Conservation (phyloP, 2,113 vertebrate genomes). For the Mugil cephalus region DNA sequence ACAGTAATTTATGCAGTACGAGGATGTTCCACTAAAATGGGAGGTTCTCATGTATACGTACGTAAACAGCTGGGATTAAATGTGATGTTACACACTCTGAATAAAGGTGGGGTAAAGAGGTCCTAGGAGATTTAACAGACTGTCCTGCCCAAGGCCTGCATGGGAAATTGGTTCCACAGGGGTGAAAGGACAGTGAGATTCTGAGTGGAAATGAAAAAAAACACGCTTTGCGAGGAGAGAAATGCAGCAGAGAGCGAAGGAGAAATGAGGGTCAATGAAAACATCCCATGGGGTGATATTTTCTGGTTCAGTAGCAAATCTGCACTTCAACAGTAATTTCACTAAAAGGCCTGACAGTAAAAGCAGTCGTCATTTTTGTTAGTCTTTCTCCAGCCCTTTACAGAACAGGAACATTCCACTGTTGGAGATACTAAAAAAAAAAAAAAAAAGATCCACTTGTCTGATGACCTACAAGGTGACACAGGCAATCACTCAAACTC, state of each 20-base stretch:
- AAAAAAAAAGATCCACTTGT: not conserved
- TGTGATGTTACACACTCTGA: conserved; percentile 9
- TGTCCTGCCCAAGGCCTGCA: conserved; percentile 60
- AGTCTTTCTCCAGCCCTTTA: conserved; percentile 11
- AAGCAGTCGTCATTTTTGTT: not conserved
- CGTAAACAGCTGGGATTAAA: conserved; percentile 1
- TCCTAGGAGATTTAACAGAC: conserved; percentile 58
- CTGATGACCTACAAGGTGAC: not conserved
- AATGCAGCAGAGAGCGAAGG: conserved; percentile 46
- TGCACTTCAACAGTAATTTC: conserved; percentile 41
- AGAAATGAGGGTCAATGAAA: conserved; percentile 67
- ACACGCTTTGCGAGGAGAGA: conserved; percentile 34
- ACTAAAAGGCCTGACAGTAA: conserved; percentile 31
- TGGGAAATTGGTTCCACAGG: conserved; percentile 73
- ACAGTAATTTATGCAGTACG: too few relatives aligned
- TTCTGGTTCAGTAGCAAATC: conserved; percentile 59
- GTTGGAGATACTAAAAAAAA: too few relatives aligned
- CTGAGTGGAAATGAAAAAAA: conserved; percentile 48
- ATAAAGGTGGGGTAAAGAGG: conserved; percentile 55
- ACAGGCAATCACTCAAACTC: conserved; percentile 2
- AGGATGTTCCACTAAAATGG: not conserved
- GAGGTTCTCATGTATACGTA: not conserved
- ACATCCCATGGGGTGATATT: conserved; percentile 47
- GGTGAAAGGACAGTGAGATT: conserved; percentile 72
- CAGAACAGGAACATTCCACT: not conserved